Base-by-base conservation (phyloP, 2,797 vertebrate genomes). In the Lepus townsendii region DNA sequence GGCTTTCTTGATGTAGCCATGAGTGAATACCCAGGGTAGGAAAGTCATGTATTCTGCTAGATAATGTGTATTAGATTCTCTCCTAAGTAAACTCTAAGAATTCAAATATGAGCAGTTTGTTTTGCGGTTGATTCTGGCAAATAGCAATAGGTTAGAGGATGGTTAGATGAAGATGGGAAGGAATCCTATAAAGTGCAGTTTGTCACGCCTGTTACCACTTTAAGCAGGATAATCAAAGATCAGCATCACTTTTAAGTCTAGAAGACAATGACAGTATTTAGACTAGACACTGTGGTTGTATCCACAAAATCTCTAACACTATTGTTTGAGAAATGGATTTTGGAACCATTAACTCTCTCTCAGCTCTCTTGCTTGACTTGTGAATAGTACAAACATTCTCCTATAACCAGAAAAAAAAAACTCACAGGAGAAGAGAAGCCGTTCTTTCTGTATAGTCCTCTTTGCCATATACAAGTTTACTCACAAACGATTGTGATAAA, bases 51-150 rank as follows among this genome's bases (percentile, higher is more conserved):
- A 2, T 4, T 76, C 80, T 90, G 10, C 73, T 60, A 66, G 30
- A 35, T 14, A 35, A 3, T 30, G 95, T 78, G 19, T 35, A 57
- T 83, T 83, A 27, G 3, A 13, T 93, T 71, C 68, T 65, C 47
- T 77, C 47, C 52, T 66, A 57, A 83, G 73, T 16, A 65, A 68
- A 62, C 12, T 80, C 11, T 6, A 77, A 90, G 19, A 69, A 83
- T 88, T 89, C 27, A 30, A 76, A 82, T 27, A 26, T 26, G 72
- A 65, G 88, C 71, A 47, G 17, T 73, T 26, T 94, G 32, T 42
- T 80, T 87, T 85, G 60, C 69, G 86, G 6, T n/a, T 32, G 19
- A 57, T 84, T 69, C 47, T 88, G 42, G 38, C 27, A 72, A 94
- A 91, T 13, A 80, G n/a, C 68, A 92, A 19, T 26, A 60, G 17